Evolutionary conservation across 2,888 invertebrate genomes (phyloP).

Genomic region (Aromia moschata): DNA sequence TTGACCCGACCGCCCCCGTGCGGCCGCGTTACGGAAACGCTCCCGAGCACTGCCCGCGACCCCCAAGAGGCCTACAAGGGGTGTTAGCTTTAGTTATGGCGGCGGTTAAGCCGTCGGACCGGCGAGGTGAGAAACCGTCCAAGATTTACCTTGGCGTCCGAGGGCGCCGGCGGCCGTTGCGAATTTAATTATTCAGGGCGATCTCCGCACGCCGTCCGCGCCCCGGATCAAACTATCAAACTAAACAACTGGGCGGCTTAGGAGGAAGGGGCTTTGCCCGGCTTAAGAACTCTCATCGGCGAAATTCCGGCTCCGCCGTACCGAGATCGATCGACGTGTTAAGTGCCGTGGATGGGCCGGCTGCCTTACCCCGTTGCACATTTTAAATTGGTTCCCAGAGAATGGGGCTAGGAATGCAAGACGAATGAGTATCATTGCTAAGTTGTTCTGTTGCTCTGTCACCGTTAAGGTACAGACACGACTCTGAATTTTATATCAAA

Average conservation of each 20-base stretch:
- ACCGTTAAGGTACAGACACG: no score
- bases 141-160: slow-evolving; percentile 2
- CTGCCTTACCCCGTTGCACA: no score
- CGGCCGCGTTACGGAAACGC: neutral
- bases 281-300: neutral
- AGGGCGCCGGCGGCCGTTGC: neutral
- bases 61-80: slow-evolving; percentile 2
- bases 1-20: neutral
- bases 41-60: slow-evolving; percentile 1
- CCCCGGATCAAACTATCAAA: neutral
- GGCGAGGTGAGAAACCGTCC: slow-evolving; percentile 9
- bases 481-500: no score
- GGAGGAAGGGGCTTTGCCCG: neutral
- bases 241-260: neutral
- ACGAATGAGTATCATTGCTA: no score
- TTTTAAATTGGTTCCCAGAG: no score
- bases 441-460: no score
- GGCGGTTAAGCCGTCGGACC: neutral
- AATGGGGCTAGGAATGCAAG: no score
- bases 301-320: neutral
- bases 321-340: no score
- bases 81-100: slow-evolving; percentile 15
- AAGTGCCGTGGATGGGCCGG: no score
- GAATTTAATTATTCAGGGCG: slow-evolving; percentile 10
- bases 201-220: slow-evolving; percentile 3